Evolutionary conservation across 2,797 vertebrate species (phyloP).

Genomic region (Pantherophis vulpinus): DNA sequence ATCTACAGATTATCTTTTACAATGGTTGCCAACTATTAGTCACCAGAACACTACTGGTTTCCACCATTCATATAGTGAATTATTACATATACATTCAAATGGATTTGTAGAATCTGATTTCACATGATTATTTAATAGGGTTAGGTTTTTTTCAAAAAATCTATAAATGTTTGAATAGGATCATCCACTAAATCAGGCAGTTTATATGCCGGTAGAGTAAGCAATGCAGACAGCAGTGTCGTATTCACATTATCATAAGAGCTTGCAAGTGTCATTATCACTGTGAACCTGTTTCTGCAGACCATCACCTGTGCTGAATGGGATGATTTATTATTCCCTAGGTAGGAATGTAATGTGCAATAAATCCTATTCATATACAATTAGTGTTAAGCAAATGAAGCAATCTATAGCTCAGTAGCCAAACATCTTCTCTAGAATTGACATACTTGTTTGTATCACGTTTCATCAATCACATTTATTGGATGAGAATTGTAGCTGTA

Average conservation of each 20-base stretch:
- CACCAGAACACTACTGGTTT: background rate
- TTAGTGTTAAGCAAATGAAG: background rate
- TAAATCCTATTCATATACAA: background rate
- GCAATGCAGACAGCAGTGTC: slow-evolving; percentile 19
- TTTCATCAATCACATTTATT: background rate
- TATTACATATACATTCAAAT: background rate
- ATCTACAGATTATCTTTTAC: background rate
- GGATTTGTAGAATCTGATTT: background rate
- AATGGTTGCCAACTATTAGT: slow-evolving; percentile 9
- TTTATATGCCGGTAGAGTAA: slow-evolving; percentile 11
- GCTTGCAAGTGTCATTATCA: background rate
- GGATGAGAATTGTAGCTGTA: background rate
- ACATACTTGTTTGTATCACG: background rate
- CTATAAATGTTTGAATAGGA: background rate
- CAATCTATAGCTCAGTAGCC: background rate
- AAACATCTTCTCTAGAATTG: background rate
- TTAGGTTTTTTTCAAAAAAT: background rate
- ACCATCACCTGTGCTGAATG: background rate
- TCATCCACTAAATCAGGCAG: background rate
- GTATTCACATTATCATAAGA: slow-evolving; percentile 1
- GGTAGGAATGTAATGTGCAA: background rate
- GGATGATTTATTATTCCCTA: background rate
- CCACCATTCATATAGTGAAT: background rate
- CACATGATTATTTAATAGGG: slow-evolving; percentile 11
- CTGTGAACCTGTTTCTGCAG: background rate